phyloP scores from a whole-genome alignment of 1,140 invertebrate genomes.

The Oppia nitens region DNA sequence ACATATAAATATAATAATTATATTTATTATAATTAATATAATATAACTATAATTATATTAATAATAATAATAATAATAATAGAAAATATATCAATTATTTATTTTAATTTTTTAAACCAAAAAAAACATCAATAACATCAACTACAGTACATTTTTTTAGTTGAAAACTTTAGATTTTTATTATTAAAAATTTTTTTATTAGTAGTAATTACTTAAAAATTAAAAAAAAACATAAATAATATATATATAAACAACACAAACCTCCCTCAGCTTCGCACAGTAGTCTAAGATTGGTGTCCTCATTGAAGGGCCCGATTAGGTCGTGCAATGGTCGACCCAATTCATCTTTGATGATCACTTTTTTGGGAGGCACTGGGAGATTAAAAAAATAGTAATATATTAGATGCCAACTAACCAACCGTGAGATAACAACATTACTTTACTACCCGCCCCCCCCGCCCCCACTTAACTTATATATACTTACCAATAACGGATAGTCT shows the following conservation, averaged over 20 bases:
- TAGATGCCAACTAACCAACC: no score
- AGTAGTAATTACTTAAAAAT: conserved; percentile 1
- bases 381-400: background rate
- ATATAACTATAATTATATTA: no score
- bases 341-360: conserved; percentile 17
- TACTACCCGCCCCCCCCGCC: no score
- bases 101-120: background rate
- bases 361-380: conserved; percentile 20
- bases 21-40: no score
- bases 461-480: no score
- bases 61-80: no score
- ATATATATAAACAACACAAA: conserved; percentile 1
- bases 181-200: conserved; percentile 5
- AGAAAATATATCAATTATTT: no score
- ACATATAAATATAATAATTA: no score
- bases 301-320: conserved; percentile 20
- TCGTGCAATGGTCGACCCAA: conserved; percentile 14
- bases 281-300: conserved; percentile 17
- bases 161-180: conserved; percentile 6
- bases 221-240: conserved; percentile 5
- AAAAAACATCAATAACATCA: background rate
- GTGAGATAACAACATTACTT: no score
- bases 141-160: no score
- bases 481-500: conserved; percentile 62
- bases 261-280: conserved; percentile 20